A percentile compares a stretch with the other conserved stretches of the same genome.
phyloP scores from a whole-genome alignment of 2,113 vertebrate species.

The Lophura nycthemera region DNA sequence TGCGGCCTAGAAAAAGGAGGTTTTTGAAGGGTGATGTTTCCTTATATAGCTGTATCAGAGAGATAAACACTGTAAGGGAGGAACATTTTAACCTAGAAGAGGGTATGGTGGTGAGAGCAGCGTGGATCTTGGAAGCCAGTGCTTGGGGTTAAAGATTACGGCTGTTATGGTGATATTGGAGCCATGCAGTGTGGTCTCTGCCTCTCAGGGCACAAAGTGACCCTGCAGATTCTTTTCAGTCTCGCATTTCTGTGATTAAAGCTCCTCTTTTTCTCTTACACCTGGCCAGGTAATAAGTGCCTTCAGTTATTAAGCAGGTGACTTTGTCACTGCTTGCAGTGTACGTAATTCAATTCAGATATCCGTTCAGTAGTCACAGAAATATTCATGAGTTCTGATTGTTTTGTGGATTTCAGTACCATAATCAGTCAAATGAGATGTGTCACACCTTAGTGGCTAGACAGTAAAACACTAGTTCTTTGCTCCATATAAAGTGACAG shows the following conservation, averaged over 20 bases:
- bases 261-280: background rate
- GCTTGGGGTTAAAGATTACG: background rate
- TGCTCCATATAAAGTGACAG: conserved; percentile 55
- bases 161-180: background rate
- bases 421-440: conserved; percentile 54
- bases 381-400: conserved; percentile 56
- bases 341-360: background rate
- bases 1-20: background rate
- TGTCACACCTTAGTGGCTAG: conserved; percentile 26
- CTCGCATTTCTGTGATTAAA: background rate
- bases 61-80: background rate
- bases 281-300: background rate
- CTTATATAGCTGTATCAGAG: background rate
- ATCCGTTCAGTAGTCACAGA: background rate
- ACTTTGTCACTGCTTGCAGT: conserved; percentile 33
- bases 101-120: background rate
- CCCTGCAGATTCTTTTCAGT: background rate
- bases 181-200: background rate
- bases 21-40: background rate
- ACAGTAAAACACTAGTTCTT: conserved; percentile 36
- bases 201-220: background rate
- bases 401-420: conserved; percentile 34
- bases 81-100: background rate
- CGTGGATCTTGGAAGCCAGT: background rate
- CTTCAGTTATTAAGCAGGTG: conserved; percentile 1